Base-by-base conservation (phyloP, 1,140 invertebrate species). In the Thaumatotibia leucotreta region DNA sequence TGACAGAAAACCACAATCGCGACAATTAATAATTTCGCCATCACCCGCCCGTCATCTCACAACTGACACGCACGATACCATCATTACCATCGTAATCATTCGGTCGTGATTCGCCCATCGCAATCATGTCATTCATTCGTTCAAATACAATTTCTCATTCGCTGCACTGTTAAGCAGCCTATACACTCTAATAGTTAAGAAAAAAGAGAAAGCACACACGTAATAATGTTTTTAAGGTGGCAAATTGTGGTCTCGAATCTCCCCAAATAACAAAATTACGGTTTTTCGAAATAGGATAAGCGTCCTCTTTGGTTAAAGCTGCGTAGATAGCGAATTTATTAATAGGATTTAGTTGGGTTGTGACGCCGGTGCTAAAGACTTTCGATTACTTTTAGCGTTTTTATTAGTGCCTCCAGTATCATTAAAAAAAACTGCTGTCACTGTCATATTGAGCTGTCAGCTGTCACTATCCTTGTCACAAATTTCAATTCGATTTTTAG, bases 61-160 rank as follows among this genome's bases (percentile, higher is more conserved):
- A 27, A 65, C 64, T 49, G 64, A 65, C 45, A 52, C 33, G 52
- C 52, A 58, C 52, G 52, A 31, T 63, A 63, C 35, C 35, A 39
- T 63, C 61, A 63, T 63, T 63, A 63, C 31, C 35, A 35, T 22
- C 31, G 61, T 63, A 39, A 63, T 63, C 61, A 63, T 35, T 63
- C 52, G n/a, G 52, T 58, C 52, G 23, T 11, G 4, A 9, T 29
- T 58, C 52, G 52, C 52, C 50, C 52, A 58, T 27, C 17, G 27
- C 23, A 27, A 31, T 64, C n/a, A 64, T 45, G 52, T 65, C 64
- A 65, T 65, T 65, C 45, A 32, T 27, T 58, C 50, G 23, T 29
- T 58, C 23, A 58, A 58, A 4, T 23, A 27, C 8, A 9, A 27
- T 1, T 31, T 58, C 23, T 20, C 32, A 63, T 35, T 63, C 61